These are phyloP conservation scores for Sardinella longiceps DNA, from an alignment of 2,797 vertebrate species.

Conservation along the genomic window DNA sequence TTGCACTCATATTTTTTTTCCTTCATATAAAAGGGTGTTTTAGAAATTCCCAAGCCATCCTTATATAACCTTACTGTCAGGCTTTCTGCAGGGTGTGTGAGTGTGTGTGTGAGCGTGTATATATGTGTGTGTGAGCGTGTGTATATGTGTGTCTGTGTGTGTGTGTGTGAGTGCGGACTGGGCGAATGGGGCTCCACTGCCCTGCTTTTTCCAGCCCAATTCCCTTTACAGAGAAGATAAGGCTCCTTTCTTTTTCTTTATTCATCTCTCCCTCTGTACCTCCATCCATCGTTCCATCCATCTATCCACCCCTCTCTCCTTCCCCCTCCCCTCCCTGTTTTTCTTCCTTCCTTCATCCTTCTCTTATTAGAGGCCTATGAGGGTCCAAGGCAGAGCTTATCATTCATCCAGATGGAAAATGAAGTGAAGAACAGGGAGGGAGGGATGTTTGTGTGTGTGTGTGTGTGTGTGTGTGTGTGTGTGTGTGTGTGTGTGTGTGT, in stretches of 20 bases:
- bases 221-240: slow-evolving; percentile 44
- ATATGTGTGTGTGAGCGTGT: neutral
- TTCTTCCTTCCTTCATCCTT: neutral
- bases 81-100: slow-evolving; percentile 36
- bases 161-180: neutral
- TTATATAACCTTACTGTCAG: slow-evolving; percentile 47
- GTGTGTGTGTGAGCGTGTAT: neutral
- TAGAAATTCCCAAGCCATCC: slow-evolving; percentile 42
- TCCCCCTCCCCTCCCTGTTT: neutral
- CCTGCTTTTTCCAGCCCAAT: slow-evolving; percentile 36
- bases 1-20: slow-evolving; percentile 9
- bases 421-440: slow-evolving; percentile 36
- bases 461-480: neutral
- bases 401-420: slow-evolving; percentile 49
- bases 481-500: neutral
- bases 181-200: slow-evolving; percentile 30
- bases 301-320: slow-evolving; percentile 31
- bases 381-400: slow-evolving; percentile 53
- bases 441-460: slow-evolving; percentile 30
- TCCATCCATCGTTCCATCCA: slow-evolving; percentile 33
- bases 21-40: slow-evolving; percentile 31
- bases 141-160: neutral
- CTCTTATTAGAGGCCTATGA: slow-evolving; percentile 45
- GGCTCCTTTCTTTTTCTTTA: slow-evolving; percentile 19
- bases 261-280: neutral